A percentile compares a stretch with the other conserved stretches of the same genome.
Evolutionary conservation across 2,797 vertebrate species (phyloP).

Genomic region (Acropternis orthonyx): DNA sequence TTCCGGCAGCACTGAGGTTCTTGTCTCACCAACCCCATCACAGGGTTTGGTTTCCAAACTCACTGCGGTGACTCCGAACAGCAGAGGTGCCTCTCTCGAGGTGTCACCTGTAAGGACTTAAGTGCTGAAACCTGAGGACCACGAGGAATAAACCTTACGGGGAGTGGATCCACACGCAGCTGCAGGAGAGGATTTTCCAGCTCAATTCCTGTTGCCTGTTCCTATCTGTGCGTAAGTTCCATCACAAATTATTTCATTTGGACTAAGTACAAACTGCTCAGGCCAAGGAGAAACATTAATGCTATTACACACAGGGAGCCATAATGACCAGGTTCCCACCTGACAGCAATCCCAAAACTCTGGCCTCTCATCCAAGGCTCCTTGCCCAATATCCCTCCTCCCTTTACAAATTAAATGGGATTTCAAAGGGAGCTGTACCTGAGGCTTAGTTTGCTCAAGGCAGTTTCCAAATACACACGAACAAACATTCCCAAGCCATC

Average conservation of each 20-base stretch:
- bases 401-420: background rate
- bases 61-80: fast-evolving
- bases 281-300: background rate
- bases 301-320: background rate
- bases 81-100: fast-evolving
- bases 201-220: background rate
- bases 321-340: background rate
- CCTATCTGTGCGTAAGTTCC: fast-evolving
- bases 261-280: background rate
- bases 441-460: background rate
- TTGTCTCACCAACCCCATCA: background rate
- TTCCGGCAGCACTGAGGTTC: fast-evolving
- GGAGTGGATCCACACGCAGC: fast-evolving
- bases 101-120: background rate
- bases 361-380: background rate
- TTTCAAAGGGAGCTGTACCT: fast-evolving
- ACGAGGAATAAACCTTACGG: background rate
- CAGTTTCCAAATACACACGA: background rate
- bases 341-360: background rate
- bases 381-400: background rate
- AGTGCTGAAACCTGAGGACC: background rate
- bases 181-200: background rate
- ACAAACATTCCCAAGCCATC: background rate
- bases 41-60: background rate
- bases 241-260: fast-evolving